Percentiles rank a stretch among this genome's conserved stretches.
Evolutionary conservation across 2,888 invertebrate species (phyloP).

Genomic region (Heteromurus nitidus): DNA sequence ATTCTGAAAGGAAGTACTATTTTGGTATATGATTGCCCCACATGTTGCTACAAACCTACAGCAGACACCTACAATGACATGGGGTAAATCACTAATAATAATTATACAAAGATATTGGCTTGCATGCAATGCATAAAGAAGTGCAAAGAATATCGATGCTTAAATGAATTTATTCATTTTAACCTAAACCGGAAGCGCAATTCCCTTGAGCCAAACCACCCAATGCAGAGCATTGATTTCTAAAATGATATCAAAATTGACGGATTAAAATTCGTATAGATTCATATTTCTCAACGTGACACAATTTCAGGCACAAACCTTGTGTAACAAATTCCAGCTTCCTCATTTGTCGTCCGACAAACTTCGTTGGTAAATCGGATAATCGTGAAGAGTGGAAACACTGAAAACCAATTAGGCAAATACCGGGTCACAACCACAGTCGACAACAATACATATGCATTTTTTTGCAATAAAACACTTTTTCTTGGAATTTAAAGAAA

Average conservation of each 20-base stretch:
- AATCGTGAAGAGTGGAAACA: constrained; percentile 72
- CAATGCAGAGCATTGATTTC: constrained; percentile 73
- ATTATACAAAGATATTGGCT: too few species aligned
- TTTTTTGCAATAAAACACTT: not conserved
- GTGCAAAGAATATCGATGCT: not conserved
- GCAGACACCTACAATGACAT: constrained; percentile 75
- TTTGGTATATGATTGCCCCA: constrained; percentile 80
- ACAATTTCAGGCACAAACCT: too few species aligned
- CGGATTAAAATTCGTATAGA: not conserved
- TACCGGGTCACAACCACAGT: not conserved
- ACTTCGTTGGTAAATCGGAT: constrained; percentile 82
- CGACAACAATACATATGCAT: too few species aligned
- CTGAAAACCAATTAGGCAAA: constrained; percentile 50
- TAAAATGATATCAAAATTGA: not conserved
- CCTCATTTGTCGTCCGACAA: constrained; percentile 69
- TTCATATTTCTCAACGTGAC: too few species aligned
- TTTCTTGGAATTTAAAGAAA: not conserved
- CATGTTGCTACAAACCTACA: constrained; percentile 79
- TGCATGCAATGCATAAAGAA: too few species aligned
- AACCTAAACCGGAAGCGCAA: constrained; percentile 85
- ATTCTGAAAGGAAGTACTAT: constrained; percentile 84
- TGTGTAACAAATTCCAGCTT: constrained; percentile 71
- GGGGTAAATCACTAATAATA: too few species aligned
- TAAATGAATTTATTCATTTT: constrained; percentile 5
- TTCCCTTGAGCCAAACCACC: constrained; percentile 81